These are phyloP conservation scores for Tiliacea citrago DNA, from an alignment of 2,888 invertebrate genomes.

Conservation along the genomic window DNA sequence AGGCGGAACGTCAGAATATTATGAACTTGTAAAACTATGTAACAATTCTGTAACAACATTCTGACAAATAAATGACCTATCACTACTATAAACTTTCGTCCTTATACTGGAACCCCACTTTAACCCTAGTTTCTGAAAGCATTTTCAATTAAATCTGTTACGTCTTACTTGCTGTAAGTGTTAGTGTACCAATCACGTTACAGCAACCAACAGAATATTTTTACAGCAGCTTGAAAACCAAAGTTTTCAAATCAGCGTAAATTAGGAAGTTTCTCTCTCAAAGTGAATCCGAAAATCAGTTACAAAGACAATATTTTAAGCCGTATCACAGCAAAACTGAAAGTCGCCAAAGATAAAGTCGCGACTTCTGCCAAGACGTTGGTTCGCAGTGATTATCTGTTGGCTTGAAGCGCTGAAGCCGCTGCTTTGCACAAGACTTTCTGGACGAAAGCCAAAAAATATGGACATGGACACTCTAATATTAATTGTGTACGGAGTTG, in stretches of 20 bases:
- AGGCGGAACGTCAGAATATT: too few species aligned
- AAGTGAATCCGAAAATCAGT: slow-evolving; percentile 50
- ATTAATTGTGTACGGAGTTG: slow-evolving; percentile 50
- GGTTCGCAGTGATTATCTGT: slow-evolving; percentile 62
- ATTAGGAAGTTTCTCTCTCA: slow-evolving; percentile 32
- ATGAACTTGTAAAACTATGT: too few species aligned
- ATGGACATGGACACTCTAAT: slow-evolving; percentile 51
- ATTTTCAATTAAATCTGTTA: not conserved
- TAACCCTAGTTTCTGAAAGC: not conserved
- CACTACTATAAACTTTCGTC: too few species aligned
- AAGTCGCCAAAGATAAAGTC: slow-evolving; percentile 59
- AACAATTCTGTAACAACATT: too few species aligned
- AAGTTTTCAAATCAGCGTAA: slow-evolving; percentile 47
- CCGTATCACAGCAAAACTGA: slow-evolving; percentile 53
- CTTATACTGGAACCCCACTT: not conserved
- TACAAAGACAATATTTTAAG: slow-evolving; percentile 49
- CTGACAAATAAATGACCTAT: too few species aligned
- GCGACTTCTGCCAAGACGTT: slow-evolving; percentile 61
- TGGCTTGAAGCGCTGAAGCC: slow-evolving; percentile 52
- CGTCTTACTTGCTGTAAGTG: not conserved
- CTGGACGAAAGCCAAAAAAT: slow-evolving; percentile 52
- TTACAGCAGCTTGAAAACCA: not conserved
- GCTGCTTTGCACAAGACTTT: slow-evolving; percentile 48
- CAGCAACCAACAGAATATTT: not conserved
- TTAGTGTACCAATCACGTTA: not conserved